Evolutionary conservation across 1,140 invertebrate species (phyloP).

Genomic region (Homarus americanus): DNA sequence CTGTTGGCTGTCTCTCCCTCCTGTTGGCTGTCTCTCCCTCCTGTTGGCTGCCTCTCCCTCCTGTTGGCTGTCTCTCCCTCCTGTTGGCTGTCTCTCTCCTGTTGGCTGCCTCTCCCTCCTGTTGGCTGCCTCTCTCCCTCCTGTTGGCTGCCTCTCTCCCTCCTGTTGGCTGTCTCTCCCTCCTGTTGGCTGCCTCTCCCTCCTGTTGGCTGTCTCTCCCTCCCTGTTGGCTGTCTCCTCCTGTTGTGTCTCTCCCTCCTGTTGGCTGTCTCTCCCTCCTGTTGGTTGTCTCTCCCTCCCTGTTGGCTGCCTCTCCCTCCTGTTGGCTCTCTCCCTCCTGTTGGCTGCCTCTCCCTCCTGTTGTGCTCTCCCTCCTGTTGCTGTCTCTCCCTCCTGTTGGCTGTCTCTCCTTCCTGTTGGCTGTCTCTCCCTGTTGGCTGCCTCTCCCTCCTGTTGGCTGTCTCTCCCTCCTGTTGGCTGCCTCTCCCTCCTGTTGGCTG

Average conservation of each 20-base stretch:
- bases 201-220: no score
- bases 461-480: neutral
- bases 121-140: neutral
- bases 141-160: neutral
- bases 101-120: neutral
- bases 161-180: neutral
- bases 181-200: no score
- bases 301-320: neutral
- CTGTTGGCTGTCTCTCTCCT: neutral
- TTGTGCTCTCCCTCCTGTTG: no score
- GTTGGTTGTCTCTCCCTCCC: no score
- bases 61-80: neutral
- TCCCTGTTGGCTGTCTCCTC: no score
- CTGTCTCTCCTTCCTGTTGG: no score
- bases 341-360: no score
- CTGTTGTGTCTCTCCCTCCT: no score
- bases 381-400: no score
- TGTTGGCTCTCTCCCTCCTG: no score
- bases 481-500: no score
- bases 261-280: no score
- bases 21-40: neutral
- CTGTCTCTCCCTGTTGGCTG: neutral
- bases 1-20: neutral
- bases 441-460: neutral
- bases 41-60: neutral